These are phyloP conservation scores for Pachliopta kotzebuea DNA, from an alignment of 2,888 invertebrate genomes.

Conservation along the genomic window DNA sequence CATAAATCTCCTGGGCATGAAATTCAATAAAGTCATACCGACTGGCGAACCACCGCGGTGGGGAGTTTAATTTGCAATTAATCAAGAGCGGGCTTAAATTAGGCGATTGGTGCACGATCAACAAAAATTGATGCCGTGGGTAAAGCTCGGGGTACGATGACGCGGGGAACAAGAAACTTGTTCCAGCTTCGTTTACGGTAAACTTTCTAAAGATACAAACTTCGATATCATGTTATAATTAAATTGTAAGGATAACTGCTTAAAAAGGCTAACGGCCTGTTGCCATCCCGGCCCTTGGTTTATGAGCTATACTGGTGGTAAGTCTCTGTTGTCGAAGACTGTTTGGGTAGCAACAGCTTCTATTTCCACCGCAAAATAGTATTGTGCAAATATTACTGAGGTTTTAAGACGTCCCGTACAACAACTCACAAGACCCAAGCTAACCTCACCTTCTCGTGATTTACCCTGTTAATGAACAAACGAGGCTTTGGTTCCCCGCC, in stretches of 20 bases:
- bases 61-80: constrained; percentile 78
- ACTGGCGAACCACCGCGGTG: constrained; percentile 63
- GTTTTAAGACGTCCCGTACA: too few relatives aligned
- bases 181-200: constrained; percentile 16
- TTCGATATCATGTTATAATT: constrained; percentile 8
- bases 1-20: constrained; percentile 72
- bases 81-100: constrained; percentile 69
- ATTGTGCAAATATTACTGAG: too few relatives aligned
- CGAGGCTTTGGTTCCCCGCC: too few relatives aligned
- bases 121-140: constrained; percentile 54
- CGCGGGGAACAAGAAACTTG: constrained; percentile 18
- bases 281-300: too few relatives aligned
- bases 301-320: too few relatives aligned
- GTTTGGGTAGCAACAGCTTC: too few relatives aligned
- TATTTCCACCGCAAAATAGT: too few relatives aligned
- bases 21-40: constrained; percentile 79
- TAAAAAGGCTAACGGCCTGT: too few relatives aligned
- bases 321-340: too few relatives aligned
- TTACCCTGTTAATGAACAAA: too few relatives aligned
- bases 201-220: constrained; percentile 27
- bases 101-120: constrained; percentile 63
- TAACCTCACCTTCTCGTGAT: too few relatives aligned
- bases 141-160: constrained; percentile 35
- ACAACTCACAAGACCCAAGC: too few relatives aligned
- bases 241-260: constrained; percentile 5